Percentiles rank a stretch among this genome's conserved stretches.
Conservation (phyloP, 2,113 vertebrate species). For the Mohoua ochrocephala region DNA sequence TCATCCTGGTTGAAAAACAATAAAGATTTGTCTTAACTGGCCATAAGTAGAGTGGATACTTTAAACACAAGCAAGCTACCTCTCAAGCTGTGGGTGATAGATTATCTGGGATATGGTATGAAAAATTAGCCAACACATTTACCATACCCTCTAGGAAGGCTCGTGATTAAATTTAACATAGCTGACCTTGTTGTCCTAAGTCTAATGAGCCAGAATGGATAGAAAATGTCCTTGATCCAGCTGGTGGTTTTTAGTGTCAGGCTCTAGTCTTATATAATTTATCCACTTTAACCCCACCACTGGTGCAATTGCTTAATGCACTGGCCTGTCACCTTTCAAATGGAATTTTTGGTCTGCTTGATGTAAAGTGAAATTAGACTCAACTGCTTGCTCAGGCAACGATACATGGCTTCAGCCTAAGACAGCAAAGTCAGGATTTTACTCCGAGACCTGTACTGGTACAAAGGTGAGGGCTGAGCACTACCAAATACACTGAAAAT, state of each 20-base stretch:
- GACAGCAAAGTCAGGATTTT: background rate
- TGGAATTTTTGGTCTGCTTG: slow-evolving; percentile 18
- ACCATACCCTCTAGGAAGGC: slow-evolving; percentile 22
- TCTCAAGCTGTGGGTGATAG: slow-evolving; percentile 13
- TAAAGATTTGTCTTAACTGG: background rate
- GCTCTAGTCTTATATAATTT: slow-evolving; percentile 18
- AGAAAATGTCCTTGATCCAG: slow-evolving; percentile 59
- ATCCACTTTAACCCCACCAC: slow-evolving; percentile 32
- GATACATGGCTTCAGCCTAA: background rate
- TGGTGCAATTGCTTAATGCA: slow-evolving; percentile 52
- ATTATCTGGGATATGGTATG: slow-evolving; percentile 31
- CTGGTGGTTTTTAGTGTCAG: slow-evolving; percentile 26
- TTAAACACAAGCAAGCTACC: slow-evolving; percentile 28
- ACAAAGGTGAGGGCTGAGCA: background rate
- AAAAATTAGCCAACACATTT: slow-evolving; percentile 48
- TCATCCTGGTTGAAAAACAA: slow-evolving; percentile 12
- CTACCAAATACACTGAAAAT: background rate
- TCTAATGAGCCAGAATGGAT: slow-evolving; percentile 60
- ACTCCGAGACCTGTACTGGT: background rate
- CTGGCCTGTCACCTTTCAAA: slow-evolving; percentile 42
- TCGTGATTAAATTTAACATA: slow-evolving; percentile 59
- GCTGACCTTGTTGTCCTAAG: slow-evolving; percentile 54
- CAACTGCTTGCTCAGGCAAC: background rate
- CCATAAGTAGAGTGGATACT: background rate
- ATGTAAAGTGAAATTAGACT: slow-evolving; percentile 25